phyloP scores from a whole-genome alignment of 2,797 vertebrate genomes.

The Meda fulgida region DNA sequence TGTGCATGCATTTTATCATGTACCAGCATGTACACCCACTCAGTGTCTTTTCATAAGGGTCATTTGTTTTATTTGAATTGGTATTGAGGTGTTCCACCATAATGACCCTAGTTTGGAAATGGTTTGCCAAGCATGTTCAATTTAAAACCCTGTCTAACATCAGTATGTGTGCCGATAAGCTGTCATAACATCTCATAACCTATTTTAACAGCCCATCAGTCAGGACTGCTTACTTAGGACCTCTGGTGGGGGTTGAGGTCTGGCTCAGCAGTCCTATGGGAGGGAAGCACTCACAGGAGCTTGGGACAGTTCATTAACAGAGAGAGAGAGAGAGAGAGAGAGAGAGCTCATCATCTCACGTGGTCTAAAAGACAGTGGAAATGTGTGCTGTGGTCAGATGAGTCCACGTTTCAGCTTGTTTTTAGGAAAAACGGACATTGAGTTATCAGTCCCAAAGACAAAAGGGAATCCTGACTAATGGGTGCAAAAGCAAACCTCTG shows the following conservation, averaged over 20 bases:
- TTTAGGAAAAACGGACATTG: no score
- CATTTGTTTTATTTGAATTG: conserved; percentile 37
- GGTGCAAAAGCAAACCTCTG: neutral
- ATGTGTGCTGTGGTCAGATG: no score
- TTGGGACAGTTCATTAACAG: no score
- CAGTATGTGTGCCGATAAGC: conserved; percentile 3
- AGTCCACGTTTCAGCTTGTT: no score
- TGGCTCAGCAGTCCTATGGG: conserved; percentile 7
- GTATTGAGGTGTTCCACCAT: neutral
- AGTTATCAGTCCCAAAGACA: no score
- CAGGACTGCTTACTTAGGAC: conserved; percentile 21
- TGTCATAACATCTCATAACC: conserved; percentile 33
- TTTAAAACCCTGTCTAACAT: conserved; percentile 19
- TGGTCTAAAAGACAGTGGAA: no score
- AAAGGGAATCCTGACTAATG: no score
- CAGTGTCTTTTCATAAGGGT: conserved; percentile 1
- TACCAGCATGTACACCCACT: conserved; percentile 9
- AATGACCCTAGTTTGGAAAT: conserved; percentile 20
- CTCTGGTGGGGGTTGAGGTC: conserved; percentile 3
- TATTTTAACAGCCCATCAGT: conserved; percentile 34
- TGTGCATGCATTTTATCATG: neutral
- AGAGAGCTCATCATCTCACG: no score
- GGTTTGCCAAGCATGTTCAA: conserved; percentile 1
- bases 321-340: no score
- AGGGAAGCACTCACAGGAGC: no score